These are phyloP conservation scores for Noctua pronuba DNA, from an alignment of 2,888 invertebrate genomes.

Conservation along the genomic window DNA sequence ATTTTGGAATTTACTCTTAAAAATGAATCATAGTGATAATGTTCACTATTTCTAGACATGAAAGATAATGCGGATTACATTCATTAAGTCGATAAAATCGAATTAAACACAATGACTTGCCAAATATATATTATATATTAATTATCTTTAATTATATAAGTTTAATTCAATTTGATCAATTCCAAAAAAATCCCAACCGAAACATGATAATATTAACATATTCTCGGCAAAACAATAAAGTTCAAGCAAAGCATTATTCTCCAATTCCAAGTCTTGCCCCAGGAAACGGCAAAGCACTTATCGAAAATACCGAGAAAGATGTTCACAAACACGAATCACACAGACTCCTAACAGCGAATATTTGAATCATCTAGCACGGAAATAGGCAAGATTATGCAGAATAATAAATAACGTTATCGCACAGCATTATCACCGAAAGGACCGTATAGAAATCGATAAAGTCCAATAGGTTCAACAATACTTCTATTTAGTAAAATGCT, in stretches of 20 bases:
- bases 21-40: constrained; percentile 18
- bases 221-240: background rate
- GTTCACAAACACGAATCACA: background rate
- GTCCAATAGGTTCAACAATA: background rate
- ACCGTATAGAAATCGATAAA: background rate
- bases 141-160: constrained; percentile 1
- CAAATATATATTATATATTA: too few species aligned
- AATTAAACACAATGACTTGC: constrained; percentile 22
- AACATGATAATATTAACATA: background rate
- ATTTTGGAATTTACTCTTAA: background rate
- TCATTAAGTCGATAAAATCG: constrained; percentile 16
- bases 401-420: constrained; percentile 5
- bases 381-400: background rate
- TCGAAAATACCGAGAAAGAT: background rate
- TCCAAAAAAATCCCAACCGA: background rate
- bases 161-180: background rate
- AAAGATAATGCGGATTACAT: constrained; percentile 13
- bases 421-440: background rate
- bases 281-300: background rate
- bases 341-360: background rate
- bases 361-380: background rate
- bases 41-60: constrained; percentile 14
- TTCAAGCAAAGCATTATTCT: background rate
- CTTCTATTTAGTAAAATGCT: background rate
- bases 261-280: background rate